phyloP scores from a whole-genome alignment of 2,113 vertebrate genomes.

The Corythornis cristatus region DNA sequence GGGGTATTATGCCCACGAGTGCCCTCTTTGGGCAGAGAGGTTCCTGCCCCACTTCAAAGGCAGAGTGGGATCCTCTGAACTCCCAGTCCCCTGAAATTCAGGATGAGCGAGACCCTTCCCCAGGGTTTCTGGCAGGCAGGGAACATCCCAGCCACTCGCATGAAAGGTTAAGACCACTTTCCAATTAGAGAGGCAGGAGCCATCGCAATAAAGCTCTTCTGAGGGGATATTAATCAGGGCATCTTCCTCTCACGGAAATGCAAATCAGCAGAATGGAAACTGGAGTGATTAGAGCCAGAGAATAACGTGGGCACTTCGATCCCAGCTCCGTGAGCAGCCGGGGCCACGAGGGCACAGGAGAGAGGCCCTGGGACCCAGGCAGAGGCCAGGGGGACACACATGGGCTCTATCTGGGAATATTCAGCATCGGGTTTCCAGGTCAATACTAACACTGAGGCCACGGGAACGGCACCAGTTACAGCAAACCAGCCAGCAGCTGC shows the following conservation, averaged over 20 bases:
- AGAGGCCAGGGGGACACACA: neutral
- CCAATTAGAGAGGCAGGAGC: slow-evolving; percentile 67
- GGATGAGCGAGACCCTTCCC: neutral
- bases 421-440: neutral
- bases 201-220: slow-evolving; percentile 59
- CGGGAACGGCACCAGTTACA: neutral
- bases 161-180: slow-evolving; percentile 67
- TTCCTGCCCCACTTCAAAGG: neutral
- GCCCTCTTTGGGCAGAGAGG: neutral
- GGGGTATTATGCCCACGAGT: neutral
- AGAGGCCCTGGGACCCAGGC: neutral
- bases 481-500: neutral
- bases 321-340: neutral
- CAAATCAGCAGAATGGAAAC: slow-evolving; percentile 65
- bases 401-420: neutral
- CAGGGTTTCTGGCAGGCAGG: neutral
- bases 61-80: neutral
- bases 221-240: slow-evolving; percentile 73
- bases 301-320: neutral
- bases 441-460: neutral
- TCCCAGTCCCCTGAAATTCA: neutral
- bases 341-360: neutral
- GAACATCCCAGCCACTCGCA: slow-evolving; percentile 25
- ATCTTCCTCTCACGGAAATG: slow-evolving; percentile 64
- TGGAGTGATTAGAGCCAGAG: slow-evolving; percentile 41